These are phyloP conservation scores for Pseudoatta argentina DNA, from an alignment of 1,140 invertebrate genomes.

Conservation along the genomic window DNA sequence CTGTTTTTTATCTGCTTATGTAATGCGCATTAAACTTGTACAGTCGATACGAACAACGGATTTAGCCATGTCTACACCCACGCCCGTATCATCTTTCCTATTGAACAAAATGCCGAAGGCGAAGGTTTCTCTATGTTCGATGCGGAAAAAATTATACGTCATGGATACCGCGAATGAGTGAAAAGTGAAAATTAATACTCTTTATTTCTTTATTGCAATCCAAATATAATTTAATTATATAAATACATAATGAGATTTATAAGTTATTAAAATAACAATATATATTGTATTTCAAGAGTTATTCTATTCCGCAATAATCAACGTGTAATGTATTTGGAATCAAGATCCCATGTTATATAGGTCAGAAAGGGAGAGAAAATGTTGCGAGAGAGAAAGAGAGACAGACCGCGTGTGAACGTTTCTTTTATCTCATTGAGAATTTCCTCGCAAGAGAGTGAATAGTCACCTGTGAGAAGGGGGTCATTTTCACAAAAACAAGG, in stretches of 20 bases:
- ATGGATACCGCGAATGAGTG: constrained; percentile 2
- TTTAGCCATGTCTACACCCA: constrained; percentile 7
- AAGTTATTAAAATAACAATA: background rate
- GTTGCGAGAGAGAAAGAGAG: background rate
- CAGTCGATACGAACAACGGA: constrained; percentile 26
- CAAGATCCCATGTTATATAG: constrained; percentile 18
- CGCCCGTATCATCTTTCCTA: constrained; percentile 26
- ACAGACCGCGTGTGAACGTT: constrained; percentile 62
- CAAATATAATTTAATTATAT: background rate
- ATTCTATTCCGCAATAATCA: background rate
- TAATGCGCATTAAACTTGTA: constrained; percentile 23
- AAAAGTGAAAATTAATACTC: constrained; percentile 32
- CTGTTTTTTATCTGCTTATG: background rate
- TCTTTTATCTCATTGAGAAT: constrained; percentile 57
- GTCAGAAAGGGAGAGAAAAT: constrained; percentile 22
- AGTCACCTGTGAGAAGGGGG: constrained; percentile 28
- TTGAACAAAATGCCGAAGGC: constrained; percentile 12
- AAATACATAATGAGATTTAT: background rate
- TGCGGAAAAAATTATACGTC: background rate
- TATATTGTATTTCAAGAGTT: background rate
- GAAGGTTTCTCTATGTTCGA: constrained; percentile 15
- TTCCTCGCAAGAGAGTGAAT: constrained; percentile 55
- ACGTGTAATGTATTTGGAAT: background rate
- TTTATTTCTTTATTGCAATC: background rate
- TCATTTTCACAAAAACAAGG: constrained; percentile 56